These are phyloP conservation scores for Synchiropus splendidus DNA, from an alignment of 2,113 vertebrate genomes.

Conservation along the genomic window DNA sequence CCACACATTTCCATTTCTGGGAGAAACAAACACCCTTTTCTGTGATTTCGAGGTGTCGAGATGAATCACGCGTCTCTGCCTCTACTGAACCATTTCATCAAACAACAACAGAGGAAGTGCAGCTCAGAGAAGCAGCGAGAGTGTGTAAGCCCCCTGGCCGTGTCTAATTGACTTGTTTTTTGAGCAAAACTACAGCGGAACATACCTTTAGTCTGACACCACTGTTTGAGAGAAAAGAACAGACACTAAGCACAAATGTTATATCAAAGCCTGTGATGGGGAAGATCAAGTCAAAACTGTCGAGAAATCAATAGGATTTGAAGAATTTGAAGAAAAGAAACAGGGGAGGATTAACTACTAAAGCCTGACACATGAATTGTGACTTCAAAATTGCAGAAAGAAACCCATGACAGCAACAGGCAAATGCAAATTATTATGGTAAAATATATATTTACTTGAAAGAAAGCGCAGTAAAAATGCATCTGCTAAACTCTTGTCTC, in stretches of 20 bases:
- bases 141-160: constrained; percentile 18
- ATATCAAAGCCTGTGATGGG: constrained; percentile 30
- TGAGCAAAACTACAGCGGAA: constrained; percentile 39
- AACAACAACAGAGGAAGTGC: constrained; percentile 35
- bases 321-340: constrained; percentile 25
- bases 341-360: constrained; percentile 4
- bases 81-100: constrained; percentile 43
- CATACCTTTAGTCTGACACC: constrained; percentile 46
- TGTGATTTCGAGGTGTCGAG: constrained; percentile 29
- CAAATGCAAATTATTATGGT: constrained; percentile 1
- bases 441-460: neutral
- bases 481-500: too few relatives aligned
- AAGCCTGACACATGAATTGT: neutral
- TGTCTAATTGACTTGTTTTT: constrained; percentile 43
- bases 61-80: constrained; percentile 38
- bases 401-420: neutral
- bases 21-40: constrained; percentile 12
- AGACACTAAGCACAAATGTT: constrained; percentile 29
- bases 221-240: constrained; percentile 35
- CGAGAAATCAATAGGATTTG: constrained; percentile 31
- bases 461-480: too few relatives aligned
- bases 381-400: constrained; percentile 5
- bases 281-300: constrained; percentile 26
- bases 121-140: constrained; percentile 26
- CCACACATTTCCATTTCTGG: constrained; percentile 16